Percentiles rank a stretch among this genome's conserved stretches.
Conservation (phyloP, 2,888 invertebrate species). For the Lepidocyrtinus sp. region DNA sequence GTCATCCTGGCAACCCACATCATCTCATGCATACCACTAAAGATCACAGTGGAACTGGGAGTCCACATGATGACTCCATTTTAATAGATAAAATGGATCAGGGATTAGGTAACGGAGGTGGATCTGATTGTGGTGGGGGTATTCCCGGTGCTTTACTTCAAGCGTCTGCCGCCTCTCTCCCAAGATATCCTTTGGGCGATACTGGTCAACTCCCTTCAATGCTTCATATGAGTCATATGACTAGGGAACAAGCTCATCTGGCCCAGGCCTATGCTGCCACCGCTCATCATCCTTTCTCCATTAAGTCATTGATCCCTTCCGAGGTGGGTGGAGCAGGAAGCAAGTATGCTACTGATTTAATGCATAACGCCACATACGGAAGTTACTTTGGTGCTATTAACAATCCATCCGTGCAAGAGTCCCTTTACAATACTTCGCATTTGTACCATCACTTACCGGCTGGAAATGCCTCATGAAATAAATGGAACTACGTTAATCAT, state of each 20-base stretch:
- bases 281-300: constrained; percentile 83
- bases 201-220: constrained; percentile 64
- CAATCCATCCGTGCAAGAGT: constrained; percentile 61
- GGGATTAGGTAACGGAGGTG: constrained; percentile 61
- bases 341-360: constrained; percentile 64
- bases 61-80: constrained; percentile 60
- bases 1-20: constrained; percentile 50
- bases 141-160: constrained; percentile 38
- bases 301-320: constrained; percentile 90
- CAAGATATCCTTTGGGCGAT: constrained; percentile 59
- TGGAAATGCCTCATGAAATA: constrained; percentile 66
- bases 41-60: constrained; percentile 59
- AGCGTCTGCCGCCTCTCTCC: constrained; percentile 29
- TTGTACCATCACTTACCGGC: constrained; percentile 68
- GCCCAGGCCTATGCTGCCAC: constrained; percentile 70
- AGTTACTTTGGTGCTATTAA: constrained; percentile 65
- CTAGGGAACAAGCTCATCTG: constrained; percentile 73
- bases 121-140: constrained; percentile 63
- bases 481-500: constrained; percentile 47
- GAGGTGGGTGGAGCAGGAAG: constrained; percentile 73
- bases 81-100: constrained; percentile 67
- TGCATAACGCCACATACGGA: constrained; percentile 63
- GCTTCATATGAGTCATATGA: constrained; percentile 63
- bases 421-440: constrained; percentile 61
- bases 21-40: constrained; percentile 62